These are phyloP conservation scores for Petroica traversi DNA, from an alignment of 2,113 vertebrate species.

Conservation along the genomic window DNA sequence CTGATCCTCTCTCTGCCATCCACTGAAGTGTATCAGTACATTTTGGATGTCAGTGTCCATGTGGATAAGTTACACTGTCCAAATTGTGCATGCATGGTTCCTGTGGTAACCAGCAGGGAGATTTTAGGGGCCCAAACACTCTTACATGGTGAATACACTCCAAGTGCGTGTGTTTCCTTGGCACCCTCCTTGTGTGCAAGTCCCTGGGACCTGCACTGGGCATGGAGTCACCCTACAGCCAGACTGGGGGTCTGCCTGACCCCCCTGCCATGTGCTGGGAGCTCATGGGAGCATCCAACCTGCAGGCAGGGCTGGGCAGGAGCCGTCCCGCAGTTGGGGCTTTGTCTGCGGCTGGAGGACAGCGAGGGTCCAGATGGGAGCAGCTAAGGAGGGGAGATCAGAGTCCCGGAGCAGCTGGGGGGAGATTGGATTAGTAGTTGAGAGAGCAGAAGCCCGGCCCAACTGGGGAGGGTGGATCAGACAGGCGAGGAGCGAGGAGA, in stretches of 20 bases:
- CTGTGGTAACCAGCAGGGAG: not conserved
- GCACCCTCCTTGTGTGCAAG: accelerated
- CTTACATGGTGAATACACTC: accelerated
- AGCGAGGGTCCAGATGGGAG: not conserved
- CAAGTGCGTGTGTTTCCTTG: accelerated
- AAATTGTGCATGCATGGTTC: accelerated
- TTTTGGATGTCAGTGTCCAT: not conserved
- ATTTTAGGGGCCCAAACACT: not conserved
- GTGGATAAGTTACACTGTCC: too few relatives aligned
- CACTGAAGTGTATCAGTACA: accelerated
- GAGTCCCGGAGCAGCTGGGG: not conserved
- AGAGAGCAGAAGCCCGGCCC: not conserved
- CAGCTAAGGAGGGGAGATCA: not conserved
- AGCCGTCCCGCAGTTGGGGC: not conserved
- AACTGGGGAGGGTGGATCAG: not conserved
- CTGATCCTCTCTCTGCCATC: not conserved
- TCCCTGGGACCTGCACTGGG: not conserved
- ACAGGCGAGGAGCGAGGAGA: not conserved
- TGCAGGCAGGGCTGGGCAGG: not conserved
- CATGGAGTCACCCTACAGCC: accelerated
- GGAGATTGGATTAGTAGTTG: not conserved
- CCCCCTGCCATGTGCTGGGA: not conserved
- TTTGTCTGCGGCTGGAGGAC: not conserved
- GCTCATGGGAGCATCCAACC: not conserved
- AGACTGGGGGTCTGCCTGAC: not conserved